Conservation (phyloP, 1,140 invertebrate genomes). For the Bacillus rossius region DNA sequence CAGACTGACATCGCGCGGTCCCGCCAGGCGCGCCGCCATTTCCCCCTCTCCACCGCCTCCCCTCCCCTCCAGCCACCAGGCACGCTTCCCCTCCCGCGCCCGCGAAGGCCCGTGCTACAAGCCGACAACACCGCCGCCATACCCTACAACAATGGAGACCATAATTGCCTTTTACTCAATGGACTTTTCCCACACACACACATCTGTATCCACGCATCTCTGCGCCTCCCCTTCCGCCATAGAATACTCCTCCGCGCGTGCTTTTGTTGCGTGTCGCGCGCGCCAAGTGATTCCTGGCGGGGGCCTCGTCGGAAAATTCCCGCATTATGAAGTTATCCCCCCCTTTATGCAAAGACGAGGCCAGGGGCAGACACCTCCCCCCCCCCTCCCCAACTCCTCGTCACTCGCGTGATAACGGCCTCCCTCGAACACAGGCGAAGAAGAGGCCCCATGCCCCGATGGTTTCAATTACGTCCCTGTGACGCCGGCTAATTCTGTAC, state of each 20-base stretch:
- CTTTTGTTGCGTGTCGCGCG: too few relatives aligned
- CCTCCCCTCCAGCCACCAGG: background rate
- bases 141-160: constrained; percentile 15
- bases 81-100: background rate
- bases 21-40: background rate
- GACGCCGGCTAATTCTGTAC: constrained; percentile 7
- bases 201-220: too few relatives aligned
- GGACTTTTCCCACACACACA: constrained; percentile 10
- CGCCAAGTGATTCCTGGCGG: too few relatives aligned
- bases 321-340: too few relatives aligned
- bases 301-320: too few relatives aligned
- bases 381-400: too few relatives aligned
- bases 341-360: too few relatives aligned
- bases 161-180: constrained; percentile 21
- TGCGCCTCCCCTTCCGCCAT: too few relatives aligned
- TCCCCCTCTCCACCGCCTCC: background rate
- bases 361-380: too few relatives aligned
- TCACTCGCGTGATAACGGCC: too few relatives aligned
- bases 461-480: constrained; percentile 9
- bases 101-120: background rate
- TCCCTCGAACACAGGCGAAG: too few relatives aligned
- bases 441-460: background rate
- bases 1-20: background rate
- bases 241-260: too few relatives aligned
- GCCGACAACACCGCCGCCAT: background rate